Conservation (phyloP, 2,113 vertebrate genomes). For the Galeopterus variegatus region DNA sequence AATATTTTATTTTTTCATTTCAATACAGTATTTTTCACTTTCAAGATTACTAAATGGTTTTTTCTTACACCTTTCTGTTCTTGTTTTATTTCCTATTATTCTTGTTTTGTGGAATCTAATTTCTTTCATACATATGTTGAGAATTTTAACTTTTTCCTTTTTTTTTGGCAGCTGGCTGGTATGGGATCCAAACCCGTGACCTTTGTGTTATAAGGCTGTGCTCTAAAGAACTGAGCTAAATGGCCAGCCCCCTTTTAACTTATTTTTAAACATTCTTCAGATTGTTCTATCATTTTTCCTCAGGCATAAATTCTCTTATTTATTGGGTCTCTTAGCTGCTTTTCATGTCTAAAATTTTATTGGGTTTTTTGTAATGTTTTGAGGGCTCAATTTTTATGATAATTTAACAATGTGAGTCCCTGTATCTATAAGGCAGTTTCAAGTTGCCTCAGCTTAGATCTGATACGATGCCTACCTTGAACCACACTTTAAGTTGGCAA, state of each 20-base stretch:
- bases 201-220: too few species aligned
- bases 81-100: neutral
- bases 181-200: too few species aligned
- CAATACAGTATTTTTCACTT: conserved; percentile 22
- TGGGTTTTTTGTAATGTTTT: neutral
- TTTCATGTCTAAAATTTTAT: conserved; percentile 33
- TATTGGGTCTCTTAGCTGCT: neutral
- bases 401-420: neutral
- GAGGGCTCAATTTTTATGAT: neutral
- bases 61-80: neutral
- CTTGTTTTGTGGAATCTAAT: neutral
- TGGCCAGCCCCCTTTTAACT: neutral
- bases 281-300: neutral
- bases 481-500: neutral
- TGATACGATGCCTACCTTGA: neutral
- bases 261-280: neutral
- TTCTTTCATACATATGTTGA: neutral
- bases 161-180: neutral
- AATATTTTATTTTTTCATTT: conserved; percentile 1
- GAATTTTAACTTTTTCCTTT: conserved; percentile 32
- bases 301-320: neutral
- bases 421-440: neutral
- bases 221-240: too few species aligned
- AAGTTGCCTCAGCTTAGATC: neutral
- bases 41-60: neutral